phyloP scores from a whole-genome alignment of 2,888 invertebrate genomes.

The Abrostola triplasia region DNA sequence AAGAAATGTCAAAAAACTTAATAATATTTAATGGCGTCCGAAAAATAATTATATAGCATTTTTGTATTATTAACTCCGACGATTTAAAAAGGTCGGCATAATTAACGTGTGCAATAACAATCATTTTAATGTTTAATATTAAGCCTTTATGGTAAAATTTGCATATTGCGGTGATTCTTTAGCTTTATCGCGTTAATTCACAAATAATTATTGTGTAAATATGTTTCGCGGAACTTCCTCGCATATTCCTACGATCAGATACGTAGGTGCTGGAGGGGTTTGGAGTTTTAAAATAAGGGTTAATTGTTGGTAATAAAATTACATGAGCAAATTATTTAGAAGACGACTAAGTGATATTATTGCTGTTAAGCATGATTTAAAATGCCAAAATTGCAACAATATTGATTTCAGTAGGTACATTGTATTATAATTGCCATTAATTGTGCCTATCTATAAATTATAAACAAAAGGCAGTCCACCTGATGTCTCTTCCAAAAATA shows the following conservation, averaged over 20 bases:
- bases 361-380: no score
- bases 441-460: neutral
- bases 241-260: slow-evolving; percentile 55
- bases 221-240: slow-evolving; percentile 57
- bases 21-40: slow-evolving; percentile 70
- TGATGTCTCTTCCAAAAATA: neutral
- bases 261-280: slow-evolving; percentile 37
- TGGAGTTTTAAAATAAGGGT: slow-evolving; percentile 37
- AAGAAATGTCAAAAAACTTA: slow-evolving; percentile 66
- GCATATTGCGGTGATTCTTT: slow-evolving; percentile 70
- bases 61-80: slow-evolving; percentile 73
- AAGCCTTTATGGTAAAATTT: slow-evolving; percentile 73
- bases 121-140: slow-evolving; percentile 72
- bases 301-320: slow-evolving; percentile 31
- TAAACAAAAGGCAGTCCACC: neutral
- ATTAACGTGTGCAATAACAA: slow-evolving; percentile 82
- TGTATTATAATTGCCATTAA: no score
- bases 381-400: no score
- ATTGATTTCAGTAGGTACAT: no score
- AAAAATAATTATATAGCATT: slow-evolving; percentile 76
- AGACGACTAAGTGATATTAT: no score
- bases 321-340: neutral
- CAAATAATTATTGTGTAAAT: slow-evolving; percentile 66
- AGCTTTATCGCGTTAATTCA: slow-evolving; percentile 69
- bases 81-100: slow-evolving; percentile 80